These are phyloP conservation scores for Taeniopygia guttata DNA, from an alignment of 2,797 vertebrate species.

Conservation along the genomic window DNA sequence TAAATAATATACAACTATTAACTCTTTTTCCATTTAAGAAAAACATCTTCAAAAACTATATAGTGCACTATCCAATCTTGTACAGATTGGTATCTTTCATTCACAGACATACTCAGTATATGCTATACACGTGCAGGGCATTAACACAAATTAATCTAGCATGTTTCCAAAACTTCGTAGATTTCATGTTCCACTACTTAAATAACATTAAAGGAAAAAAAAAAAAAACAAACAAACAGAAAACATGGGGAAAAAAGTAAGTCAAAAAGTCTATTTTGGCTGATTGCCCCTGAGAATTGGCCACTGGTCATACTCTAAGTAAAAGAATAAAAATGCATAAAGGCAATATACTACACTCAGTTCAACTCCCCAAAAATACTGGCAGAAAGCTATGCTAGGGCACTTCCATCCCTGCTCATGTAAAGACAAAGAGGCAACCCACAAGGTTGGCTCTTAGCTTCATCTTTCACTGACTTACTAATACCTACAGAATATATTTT, in stretches of 20 bases:
- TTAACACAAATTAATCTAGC: not conserved
- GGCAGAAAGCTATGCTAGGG: not conserved
- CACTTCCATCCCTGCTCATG: not conserved
- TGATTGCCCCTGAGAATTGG: not conserved
- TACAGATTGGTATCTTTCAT: not conserved
- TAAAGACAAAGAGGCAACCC: not conserved
- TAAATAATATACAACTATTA: not conserved
- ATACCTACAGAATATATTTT: not conserved
- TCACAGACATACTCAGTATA: not conserved
- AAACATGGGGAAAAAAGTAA: not conserved
- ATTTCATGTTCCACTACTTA: not conserved
- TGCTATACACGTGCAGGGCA: fast-evolving
- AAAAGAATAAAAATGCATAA: not conserved
- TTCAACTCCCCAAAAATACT: not conserved
- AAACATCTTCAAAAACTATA: not conserved
- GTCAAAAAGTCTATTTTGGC: not conserved
- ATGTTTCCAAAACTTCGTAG: not conserved
- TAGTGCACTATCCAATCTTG: not conserved
- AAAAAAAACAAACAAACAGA: not conserved
- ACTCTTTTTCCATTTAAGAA: not conserved
- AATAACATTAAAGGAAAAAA: not conserved
- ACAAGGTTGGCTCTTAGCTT: not conserved
- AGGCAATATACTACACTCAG: not conserved
- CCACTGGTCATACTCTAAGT: not conserved
- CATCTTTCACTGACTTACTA: not conserved